Base-by-base conservation (phyloP, 2,888 invertebrate species). In the Anoplius nigerrimus region DNA sequence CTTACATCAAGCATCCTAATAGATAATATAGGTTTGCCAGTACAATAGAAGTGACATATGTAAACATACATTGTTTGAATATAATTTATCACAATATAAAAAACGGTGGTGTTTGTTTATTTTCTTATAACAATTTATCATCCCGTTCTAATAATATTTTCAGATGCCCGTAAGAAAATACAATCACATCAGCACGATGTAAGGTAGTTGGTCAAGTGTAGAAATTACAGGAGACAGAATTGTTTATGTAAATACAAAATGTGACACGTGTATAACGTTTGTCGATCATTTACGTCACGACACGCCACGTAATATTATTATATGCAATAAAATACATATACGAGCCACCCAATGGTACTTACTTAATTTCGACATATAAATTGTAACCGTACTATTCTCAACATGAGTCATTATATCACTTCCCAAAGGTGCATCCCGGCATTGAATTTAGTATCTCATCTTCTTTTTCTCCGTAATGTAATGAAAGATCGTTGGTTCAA, bases 331-430 rank as follows among this genome's bases (percentile, higher is more conserved):
- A 3, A 2, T 34, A 34, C 34, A 2, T 11, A 34, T 13, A 34
- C 1, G 6, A 34, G 34, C 34, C 34, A 6, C 34, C 1, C 34
- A 34, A 34, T 34, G 34, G 34, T 13, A 34, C 11, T 34, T 34
- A 34, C 6, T 34, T 48, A 13, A 20, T 42, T 42, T 6, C 42
- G 3, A 4, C 22, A 56, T 43, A 43, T 56, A 56, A 20, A 43
- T 2, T 34, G 34, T 34, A 34, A 34, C 34, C 34, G 34, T 43
- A 64, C 65, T 70, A 16, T 46, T 57, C 42, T 65, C 63, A 70
- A 61, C 55, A 67, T 77, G 77, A 77, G 77, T 78, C 77, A 66
- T 64, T 75, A 54, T 77, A 77, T 77, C 77, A 77, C 77, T 48
- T 48, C 4, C n/a, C 11, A 11, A 34, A 34, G 66, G 56, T 65